Conservation (phyloP, 2,797 vertebrate species). For the Tolypeutes matacus region DNA sequence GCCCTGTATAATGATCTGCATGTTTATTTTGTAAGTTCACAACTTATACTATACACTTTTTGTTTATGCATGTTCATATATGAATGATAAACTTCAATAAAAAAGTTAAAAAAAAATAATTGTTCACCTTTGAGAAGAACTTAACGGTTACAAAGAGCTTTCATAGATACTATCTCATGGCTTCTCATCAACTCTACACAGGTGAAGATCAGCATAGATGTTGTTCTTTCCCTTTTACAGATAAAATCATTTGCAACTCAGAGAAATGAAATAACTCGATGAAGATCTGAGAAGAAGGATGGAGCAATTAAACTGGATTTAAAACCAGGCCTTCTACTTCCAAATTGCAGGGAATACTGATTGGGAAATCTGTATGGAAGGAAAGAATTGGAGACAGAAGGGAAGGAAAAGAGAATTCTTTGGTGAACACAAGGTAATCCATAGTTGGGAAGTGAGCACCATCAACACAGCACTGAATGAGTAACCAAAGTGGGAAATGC, state of each 20-base stretch:
- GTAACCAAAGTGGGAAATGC: neutral
- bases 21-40: too few relatives aligned
- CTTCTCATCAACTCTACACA: neutral
- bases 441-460: accelerated
- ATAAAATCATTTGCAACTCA: neutral
- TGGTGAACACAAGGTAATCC: neutral
- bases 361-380: neutral
- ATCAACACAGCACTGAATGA: accelerated
- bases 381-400: neutral
- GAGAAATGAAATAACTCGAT: neutral
- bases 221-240: neutral
- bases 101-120: neutral
- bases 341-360: neutral
- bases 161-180: neutral
- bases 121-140: accelerated
- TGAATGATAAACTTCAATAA: too few relatives aligned
- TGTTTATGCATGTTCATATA: too few relatives aligned
- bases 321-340: neutral
- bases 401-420: neutral
- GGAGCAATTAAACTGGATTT: neutral
- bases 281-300: neutral
- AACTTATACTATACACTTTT: too few relatives aligned
- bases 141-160: neutral
- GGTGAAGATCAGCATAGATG: neutral
- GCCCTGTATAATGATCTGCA: too few relatives aligned